Evolutionary conservation across 2,797 vertebrate species (phyloP).

Genomic region (Silurus aristotelis): DNA sequence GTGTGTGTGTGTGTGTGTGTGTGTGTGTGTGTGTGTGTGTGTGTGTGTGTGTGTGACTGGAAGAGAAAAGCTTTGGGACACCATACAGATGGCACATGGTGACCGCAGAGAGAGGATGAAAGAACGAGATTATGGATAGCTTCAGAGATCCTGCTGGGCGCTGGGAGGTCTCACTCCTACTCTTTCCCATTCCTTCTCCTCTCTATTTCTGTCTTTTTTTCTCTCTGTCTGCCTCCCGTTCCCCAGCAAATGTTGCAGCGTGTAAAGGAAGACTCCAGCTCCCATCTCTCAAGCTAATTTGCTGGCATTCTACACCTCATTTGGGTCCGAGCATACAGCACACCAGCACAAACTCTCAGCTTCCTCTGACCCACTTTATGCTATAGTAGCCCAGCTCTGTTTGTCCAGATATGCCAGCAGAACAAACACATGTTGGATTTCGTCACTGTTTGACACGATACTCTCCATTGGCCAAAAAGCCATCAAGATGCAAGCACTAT

Average conservation of each 20-base stretch:
- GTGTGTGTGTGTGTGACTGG: conserved; percentile 35
- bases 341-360: conserved; percentile 68
- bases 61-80: conserved; percentile 41
- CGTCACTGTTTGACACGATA: conserved; percentile 19
- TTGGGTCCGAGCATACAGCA: conserved; percentile 66
- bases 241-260: conserved; percentile 20
- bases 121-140: conserved; percentile 59
- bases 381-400: conserved; percentile 18
- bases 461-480: conserved; percentile 36
- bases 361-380: conserved; percentile 76
- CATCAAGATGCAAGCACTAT: conserved; percentile 29
- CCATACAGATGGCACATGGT: conserved; percentile 56
- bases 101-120: conserved; percentile 55
- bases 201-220: conserved; percentile 32
- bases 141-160: conserved; percentile 55
- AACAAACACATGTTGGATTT: conserved; percentile 29
- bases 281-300: conserved; percentile 74
- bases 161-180: conserved; percentile 44
- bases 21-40: conserved; percentile 30
- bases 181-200: conserved; percentile 29
- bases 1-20: conserved; percentile 15
- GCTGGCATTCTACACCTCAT: conserved; percentile 80
- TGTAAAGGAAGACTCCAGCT: conserved; percentile 57
- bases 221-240: conserved; percentile 3
- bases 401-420: conserved; percentile 27